These are phyloP conservation scores for Karalla daura DNA, from an alignment of 2,797 vertebrate genomes.

Conservation along the genomic window DNA sequence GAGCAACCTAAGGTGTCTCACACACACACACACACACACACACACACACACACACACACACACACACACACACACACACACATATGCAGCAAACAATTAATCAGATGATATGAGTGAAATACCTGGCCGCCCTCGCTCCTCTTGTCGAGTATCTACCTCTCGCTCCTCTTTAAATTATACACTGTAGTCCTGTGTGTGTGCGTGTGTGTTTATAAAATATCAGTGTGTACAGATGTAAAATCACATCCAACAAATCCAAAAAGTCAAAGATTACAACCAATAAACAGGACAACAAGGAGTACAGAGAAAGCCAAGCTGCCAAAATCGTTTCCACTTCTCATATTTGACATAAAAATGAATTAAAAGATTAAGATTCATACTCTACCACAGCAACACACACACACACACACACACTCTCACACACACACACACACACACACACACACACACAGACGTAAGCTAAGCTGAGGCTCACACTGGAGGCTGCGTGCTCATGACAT, in stretches of 20 bases:
- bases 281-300: too few species aligned
- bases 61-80: conserved; percentile 11
- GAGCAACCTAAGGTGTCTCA: conserved; percentile 28
- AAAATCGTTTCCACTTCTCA: too few species aligned
- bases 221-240: conserved; percentile 24
- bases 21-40: conserved; percentile 25
- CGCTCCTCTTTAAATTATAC: conserved; percentile 71
- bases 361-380: too few species aligned
- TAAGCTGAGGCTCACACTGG: conserved; percentile 73
- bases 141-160: conserved; percentile 84
- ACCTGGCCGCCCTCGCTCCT: conserved; percentile 56
- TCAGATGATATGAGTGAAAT: conserved; percentile 17
- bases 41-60: neutral
- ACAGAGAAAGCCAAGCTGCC: too few species aligned
- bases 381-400: conserved; percentile 2
- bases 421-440: conserved; percentile 28
- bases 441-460: conserved; percentile 43
- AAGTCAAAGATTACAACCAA: too few species aligned
- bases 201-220: conserved; percentile 14
- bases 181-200: conserved; percentile 71
- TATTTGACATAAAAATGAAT: too few species aligned
- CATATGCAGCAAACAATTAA: conserved; percentile 3
- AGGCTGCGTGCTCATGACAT: conserved; percentile 43
- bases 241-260: too few species aligned
- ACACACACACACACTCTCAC: conserved; percentile 17